These are phyloP conservation scores for Sebastes miniatus DNA, from an alignment of 2,797 vertebrate species.

Conservation along the genomic window DNA sequence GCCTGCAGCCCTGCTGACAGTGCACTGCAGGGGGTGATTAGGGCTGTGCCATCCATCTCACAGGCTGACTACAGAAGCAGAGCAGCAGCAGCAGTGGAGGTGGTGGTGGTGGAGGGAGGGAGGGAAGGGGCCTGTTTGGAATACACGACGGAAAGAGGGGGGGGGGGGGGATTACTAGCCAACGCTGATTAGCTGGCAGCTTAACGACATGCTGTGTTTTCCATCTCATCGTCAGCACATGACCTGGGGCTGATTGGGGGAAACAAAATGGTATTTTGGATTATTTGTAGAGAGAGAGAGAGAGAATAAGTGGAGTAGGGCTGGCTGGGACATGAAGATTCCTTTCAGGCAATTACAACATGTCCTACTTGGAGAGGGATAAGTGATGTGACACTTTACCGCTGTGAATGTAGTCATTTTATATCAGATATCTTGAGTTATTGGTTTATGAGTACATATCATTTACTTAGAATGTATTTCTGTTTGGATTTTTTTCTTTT, in stretches of 20 bases:
- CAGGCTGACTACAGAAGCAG: conserved; percentile 29
- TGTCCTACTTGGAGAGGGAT: conserved; percentile 62
- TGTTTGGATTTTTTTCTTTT: background rate
- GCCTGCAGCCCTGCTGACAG: conserved; percentile 75
- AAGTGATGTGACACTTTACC: conserved; percentile 35
- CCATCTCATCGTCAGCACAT: conserved; percentile 66
- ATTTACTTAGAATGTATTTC: background rate
- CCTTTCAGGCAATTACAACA: conserved; percentile 66
- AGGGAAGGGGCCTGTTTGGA: conserved; percentile 42
- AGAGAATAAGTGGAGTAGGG: conserved; percentile 36
- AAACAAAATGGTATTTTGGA: conserved; percentile 72
- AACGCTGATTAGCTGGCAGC: conserved; percentile 76
- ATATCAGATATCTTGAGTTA: background rate
- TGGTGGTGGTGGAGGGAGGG: background rate
- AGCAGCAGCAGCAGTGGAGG: background rate
- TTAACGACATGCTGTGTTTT: conserved; percentile 78
- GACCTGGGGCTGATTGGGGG: conserved; percentile 71
- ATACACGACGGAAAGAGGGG: conserved; percentile 36
- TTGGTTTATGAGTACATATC: background rate
- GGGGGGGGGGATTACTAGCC: conserved; percentile 57
- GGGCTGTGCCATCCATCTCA: conserved; percentile 67
- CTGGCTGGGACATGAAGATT: conserved; percentile 64
- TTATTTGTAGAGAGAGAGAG: conserved; percentile 53
- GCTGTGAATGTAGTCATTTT: background rate
- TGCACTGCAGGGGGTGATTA: conserved; percentile 77